These are phyloP conservation scores for Tenthredo scrophulariae DNA, from an alignment of 2,888 invertebrate species.

Conservation along the genomic window DNA sequence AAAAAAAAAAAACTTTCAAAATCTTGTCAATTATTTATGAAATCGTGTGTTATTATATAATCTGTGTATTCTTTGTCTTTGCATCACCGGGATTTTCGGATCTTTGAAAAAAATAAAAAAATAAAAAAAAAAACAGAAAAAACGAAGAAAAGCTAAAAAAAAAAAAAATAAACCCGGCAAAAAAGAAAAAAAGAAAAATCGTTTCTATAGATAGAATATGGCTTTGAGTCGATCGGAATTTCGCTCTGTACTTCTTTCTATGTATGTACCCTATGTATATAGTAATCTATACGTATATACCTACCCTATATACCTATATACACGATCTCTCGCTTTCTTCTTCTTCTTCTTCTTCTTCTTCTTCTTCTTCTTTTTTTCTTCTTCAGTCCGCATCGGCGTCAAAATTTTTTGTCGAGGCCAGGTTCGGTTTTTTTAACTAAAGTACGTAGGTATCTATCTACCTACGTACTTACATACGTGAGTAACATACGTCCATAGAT, in stretches of 20 bases:
- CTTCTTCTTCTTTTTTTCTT: no score
- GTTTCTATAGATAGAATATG: background rate
- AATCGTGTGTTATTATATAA: no score
- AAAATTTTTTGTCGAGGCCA: no score
- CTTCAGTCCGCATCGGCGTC: no score
- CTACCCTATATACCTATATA: background rate
- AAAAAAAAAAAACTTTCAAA: background rate
- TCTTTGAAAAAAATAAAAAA: background rate
- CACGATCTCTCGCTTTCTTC: background rate
- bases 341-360: no score
- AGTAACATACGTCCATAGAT: background rate
- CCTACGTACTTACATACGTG: no score
- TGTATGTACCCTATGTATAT: constrained; percentile 59
- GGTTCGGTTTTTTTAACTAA: no score
- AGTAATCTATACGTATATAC: constrained; percentile 56
- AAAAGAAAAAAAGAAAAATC: background rate
- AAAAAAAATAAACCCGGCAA: no score
- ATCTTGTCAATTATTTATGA: no score
- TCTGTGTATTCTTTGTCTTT: no score
- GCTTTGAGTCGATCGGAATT: background rate
- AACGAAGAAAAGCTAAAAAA: background rate
- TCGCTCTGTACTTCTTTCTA: constrained; percentile 59
- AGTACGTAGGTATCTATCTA: no score
- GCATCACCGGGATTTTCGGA: no score
- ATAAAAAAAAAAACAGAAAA: background rate